Evolutionary conservation across 2,888 invertebrate species (phyloP), one percentile per base, ranked within the genome.

Genomic region (Galeruca laticollis): DNA sequence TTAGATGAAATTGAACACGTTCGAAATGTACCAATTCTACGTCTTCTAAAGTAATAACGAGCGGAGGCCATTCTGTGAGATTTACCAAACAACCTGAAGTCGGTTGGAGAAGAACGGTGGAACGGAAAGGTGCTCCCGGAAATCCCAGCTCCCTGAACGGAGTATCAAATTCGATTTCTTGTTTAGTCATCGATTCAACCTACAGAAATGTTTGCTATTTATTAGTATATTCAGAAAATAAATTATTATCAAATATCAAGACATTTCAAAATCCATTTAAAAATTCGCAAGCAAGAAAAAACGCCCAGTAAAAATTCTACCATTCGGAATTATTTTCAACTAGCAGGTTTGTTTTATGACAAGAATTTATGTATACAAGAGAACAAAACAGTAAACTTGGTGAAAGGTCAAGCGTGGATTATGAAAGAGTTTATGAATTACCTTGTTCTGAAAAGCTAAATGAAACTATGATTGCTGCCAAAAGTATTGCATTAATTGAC

Each of bases 21-120:
- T 99, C 99, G 86, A 99, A 99, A 86, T 99, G 99, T 0, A 99
- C 97, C 77, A 99, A 85, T 84, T 99, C 99, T 0, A 98, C 95
- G 83, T 99, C 98, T 85, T 99, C 99, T 21, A 99, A 88, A 0
- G 99, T 96, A 70, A 99, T 96, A 15, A 99, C 99, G 87, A 99
- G 98, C 75, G 99, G 98, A 20, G 99, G 99, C 98, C 99, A 99
- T 87, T 99, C 99, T 0, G 97, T 97, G 1, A 99, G 90, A 86
- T 96, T 97, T 5, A 99, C 98, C 68, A 99, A 89, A 77, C 98
- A 98, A n/a, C 97, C 96, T 1, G 97, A 97, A 0, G 99, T 99
- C 0, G 99, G 99, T 83, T 99, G 98, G 2, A 99, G 88, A 9
- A 97, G 90, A 0, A 98, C 98, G 9, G 98, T 98, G 79, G 96